Evolutionary conservation across 2,113 vertebrate species (phyloP), one percentile per base, ranked within the genome.

Genomic region (Pogona vitticeps): DNA sequence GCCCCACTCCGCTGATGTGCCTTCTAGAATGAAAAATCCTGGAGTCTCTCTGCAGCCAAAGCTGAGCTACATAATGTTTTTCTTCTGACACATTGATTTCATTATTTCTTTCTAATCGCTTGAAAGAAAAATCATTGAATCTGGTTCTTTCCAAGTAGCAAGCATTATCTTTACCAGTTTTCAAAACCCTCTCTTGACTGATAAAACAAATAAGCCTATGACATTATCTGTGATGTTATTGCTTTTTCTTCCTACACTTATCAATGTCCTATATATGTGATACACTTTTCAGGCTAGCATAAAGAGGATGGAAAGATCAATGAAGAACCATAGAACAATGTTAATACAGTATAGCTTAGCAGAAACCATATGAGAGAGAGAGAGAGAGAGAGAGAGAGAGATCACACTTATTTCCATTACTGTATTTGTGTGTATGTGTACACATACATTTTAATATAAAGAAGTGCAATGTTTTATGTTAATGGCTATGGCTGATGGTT

Each of bases 101-200:
- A 46, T 81, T 12, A 5, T 38, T 23, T 15, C 76, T 13, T 26
- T 1, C 13, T 0, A 56, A 31, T 33, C 3, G 0, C 1, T 84
- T 31, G 59, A 79, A 0, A 84, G 36, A 59, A 26, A 72, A 78
- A 80, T 58, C 42, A 78, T n/a, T 76, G 82, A 84, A 0, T 83
- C 36, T 61, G 56, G 61, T 61, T 84, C 58, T 67, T 82, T 83
- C 86, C 68, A n/a, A 88, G 36, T 15, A 70, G 58, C 0, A 40
- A 18, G 88, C 82, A 77, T 31, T 79, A 33, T 10, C 26, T 3
- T 15, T 28, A 9, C 78, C 71, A 9, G 15, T 33, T 38, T 28
- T 75, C 80, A 28, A 26, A 56, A 88, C 9, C n/a, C 2, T 6
- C 0, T 36, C 82, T 78, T 42, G 65, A 72, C 63, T 70, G 33